Evolutionary conservation across 2,797 vertebrate species (phyloP).

Genomic region (Macroramphosus scolopax): DNA sequence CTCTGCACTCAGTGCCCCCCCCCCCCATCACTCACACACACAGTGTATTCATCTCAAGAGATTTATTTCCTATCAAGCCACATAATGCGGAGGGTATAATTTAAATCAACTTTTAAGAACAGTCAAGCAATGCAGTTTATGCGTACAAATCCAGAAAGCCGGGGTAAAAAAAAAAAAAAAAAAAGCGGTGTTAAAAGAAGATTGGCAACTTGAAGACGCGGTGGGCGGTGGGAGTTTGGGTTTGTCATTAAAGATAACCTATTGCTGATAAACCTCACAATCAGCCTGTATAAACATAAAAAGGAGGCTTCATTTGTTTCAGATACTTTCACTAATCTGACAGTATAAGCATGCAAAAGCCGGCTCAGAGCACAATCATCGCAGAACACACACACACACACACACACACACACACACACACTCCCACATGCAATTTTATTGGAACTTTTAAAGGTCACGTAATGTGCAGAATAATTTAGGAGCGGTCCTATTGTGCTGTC

Average conservation of each 20-base stretch:
- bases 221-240: constrained; percentile 43
- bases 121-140: constrained; percentile 59
- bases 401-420: too few species aligned
- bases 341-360: constrained; percentile 22
- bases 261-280: constrained; percentile 45
- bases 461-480: constrained; percentile 57
- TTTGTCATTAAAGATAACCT: constrained; percentile 57
- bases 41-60: constrained; percentile 74
- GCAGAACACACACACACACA: too few species aligned
- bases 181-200: constrained; percentile 50
- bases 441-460: constrained; percentile 58
- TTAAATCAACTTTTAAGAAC: constrained; percentile 79
- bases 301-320: constrained; percentile 46
- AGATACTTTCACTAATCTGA: constrained; percentile 37
- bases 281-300: constrained; percentile 48
- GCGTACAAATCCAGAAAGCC: constrained; percentile 68
- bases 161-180: constrained; percentile 24
- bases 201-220: constrained; percentile 59
- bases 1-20: constrained; percentile 38
- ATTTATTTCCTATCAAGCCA: constrained; percentile 79
- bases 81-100: constrained; percentile 75
- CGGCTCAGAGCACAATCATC: constrained; percentile 14
- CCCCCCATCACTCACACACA: constrained; percentile 22
- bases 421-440: constrained; percentile 32
- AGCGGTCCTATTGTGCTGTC: constrained; percentile 43